Base-by-base conservation (phyloP, 2,113 vertebrate species). In the Dinomys branickii region DNA sequence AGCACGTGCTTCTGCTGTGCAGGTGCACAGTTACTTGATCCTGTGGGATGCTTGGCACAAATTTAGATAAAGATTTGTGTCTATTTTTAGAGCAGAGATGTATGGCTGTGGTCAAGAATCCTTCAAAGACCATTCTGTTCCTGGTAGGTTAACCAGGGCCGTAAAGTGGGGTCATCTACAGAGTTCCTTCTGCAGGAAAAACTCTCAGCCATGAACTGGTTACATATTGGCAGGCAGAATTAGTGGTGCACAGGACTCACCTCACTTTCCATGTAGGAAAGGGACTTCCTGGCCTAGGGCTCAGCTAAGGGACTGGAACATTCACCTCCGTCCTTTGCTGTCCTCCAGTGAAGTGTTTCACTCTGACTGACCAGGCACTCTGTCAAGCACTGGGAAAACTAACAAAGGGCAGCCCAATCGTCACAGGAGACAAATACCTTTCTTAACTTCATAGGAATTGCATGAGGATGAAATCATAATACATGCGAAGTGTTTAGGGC, bases 121-220 rank as follows among this genome's bases (percentile, higher is more conserved):
- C 2, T 20, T 77, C 24, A 35, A 7, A 1, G 0, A 8, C 4
- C 4, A 17, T 5, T 1, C 14, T 85, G 12, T 47, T 73, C 3
- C 10, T 71, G 0, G 0, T 3, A 54, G 1, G 7, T 65, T 19
- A 59, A 0, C 8, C 1, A 41, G 38, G 13, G 4, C 5, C 24
- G 38, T 20, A 35, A 11, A 38, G 5, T 19, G 30, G 13, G 1
- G 6, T 1, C 0, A 7, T 30, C 20, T 47, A 16, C n/a, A 44
- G 82, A 54, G 1, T 30, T 6, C 14, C 7, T 11, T 58, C 33
- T 69, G 14, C 17, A 22, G 24, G 50, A 75, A 52, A 1, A 14
- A 54, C 85, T 94, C 17, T 11, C 5, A 30, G 2, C 0, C 2
- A 2, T 33, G 17, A 0, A 17, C 28, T 77, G 38, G 0, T 35